Percentiles rank a stretch among this genome's conserved stretches.
These are phyloP conservation scores for Tortrix viridana DNA, from an alignment of 2,888 invertebrate species.

Conservation along the genomic window DNA sequence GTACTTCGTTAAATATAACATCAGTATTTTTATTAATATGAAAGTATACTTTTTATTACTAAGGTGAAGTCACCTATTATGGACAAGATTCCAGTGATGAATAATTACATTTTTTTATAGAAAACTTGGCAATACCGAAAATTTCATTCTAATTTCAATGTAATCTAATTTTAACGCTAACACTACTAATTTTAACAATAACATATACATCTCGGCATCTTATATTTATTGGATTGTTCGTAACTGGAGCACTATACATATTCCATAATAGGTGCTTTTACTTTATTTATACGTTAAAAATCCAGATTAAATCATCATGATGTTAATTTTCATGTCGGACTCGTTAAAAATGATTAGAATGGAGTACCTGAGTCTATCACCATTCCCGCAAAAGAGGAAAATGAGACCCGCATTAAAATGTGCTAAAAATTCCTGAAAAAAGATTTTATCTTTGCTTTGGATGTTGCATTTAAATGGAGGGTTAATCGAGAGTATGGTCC, in stretches of 20 bases:
- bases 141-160: too few species aligned
- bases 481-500: conserved; percentile 15
- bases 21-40: neutral
- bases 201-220: too few species aligned
- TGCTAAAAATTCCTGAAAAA: conserved; percentile 57
- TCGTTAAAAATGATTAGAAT: conserved; percentile 66
- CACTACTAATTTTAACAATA: too few species aligned
- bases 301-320: conserved; percentile 56
- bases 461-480: neutral
- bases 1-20: neutral
- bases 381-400: conserved; percentile 67
- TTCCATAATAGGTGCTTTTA: too few species aligned
- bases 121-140: too few species aligned
- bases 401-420: conserved; percentile 60
- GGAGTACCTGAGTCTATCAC: conserved; percentile 61
- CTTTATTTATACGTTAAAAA: conserved; percentile 14
- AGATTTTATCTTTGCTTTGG: conserved; percentile 37
- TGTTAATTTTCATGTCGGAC: conserved; percentile 71
- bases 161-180: too few species aligned
- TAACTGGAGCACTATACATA: too few species aligned
- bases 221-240: too few species aligned
- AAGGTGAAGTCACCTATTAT: too few species aligned
- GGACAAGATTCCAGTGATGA: too few species aligned
- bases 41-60: too few species aligned
- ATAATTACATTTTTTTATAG: too few species aligned